A percentile compares a stretch with the other conserved stretches of the same genome.
phyloP scores from a whole-genome alignment of 2,888 invertebrate genomes.

The Andrena haemorrhoa region DNA sequence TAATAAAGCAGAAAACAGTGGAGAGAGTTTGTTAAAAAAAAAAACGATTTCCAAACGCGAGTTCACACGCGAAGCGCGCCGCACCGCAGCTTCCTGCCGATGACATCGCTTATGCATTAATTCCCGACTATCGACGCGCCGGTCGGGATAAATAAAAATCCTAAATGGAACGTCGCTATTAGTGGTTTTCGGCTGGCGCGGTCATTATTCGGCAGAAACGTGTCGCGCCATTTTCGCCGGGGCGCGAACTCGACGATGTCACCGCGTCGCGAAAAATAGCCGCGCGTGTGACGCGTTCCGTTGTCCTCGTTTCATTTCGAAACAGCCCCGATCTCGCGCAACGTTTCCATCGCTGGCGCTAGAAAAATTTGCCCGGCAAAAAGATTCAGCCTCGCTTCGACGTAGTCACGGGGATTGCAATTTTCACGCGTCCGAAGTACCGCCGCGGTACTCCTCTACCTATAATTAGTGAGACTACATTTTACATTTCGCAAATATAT shows the following conservation, averaged over 20 bases:
- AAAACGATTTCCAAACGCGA: slow-evolving; percentile 18
- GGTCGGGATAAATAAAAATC: slow-evolving; percentile 54
- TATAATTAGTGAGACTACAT: slow-evolving; percentile 10
- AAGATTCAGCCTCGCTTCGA: neutral
- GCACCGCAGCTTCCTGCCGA: neutral
- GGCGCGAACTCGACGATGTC: slow-evolving; percentile 27
- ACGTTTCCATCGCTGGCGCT: slow-evolving; percentile 16
- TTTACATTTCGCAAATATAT: neutral
- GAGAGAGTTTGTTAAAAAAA: too few relatives aligned
- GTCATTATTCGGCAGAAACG: slow-evolving; percentile 42
- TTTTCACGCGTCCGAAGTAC: neutral
- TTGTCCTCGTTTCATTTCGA: neutral
- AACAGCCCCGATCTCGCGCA: slow-evolving; percentile 12
- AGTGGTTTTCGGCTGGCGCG: slow-evolving; percentile 19
- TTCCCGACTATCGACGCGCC: slow-evolving; percentile 37
- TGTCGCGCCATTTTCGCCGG: slow-evolving; percentile 26
- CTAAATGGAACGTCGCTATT: slow-evolving; percentile 39
- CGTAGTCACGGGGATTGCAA: neutral
- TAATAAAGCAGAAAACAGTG: neutral
- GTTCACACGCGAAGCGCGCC: slow-evolving; percentile 18
- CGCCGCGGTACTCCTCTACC: neutral
- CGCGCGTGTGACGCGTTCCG: slow-evolving; percentile 2
- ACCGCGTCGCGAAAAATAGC: slow-evolving; percentile 28
- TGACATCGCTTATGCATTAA: slow-evolving; percentile 40
- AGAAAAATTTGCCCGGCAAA: neutral